A percentile compares a stretch with the other conserved stretches of the same genome.
Evolutionary conservation across 2,113 vertebrate genomes (phyloP).

Genomic region (Poeciliopsis turrubarensis): DNA sequence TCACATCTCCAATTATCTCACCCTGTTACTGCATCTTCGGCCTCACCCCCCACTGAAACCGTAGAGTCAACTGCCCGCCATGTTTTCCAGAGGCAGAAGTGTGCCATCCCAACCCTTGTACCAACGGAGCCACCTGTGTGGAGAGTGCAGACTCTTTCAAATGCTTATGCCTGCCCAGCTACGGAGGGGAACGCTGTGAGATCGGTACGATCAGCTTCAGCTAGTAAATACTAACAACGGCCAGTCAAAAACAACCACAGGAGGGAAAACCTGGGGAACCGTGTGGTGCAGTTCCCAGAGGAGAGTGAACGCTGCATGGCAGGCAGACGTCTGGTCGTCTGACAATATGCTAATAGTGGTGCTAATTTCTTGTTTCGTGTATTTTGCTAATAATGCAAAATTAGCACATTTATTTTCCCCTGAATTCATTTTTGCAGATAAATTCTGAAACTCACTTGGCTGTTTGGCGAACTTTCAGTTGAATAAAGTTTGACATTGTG

Average conservation of each 20-base stretch:
- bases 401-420: too few species aligned
- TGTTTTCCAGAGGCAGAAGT: constrained; percentile 97
- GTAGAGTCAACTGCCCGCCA: constrained; percentile 59
- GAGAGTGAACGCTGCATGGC: background rate
- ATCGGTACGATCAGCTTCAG: constrained; percentile 95
- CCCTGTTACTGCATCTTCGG: background rate
- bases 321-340: too few species aligned
- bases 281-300: background rate
- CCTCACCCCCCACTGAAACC: constrained; percentile 24
- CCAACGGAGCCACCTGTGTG: constrained; percentile 97
- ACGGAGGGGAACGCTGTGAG: constrained; percentile 95
- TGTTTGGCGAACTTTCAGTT: too few species aligned
- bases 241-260: constrained; percentile 65
- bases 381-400: too few species aligned
- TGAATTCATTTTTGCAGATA: too few species aligned
- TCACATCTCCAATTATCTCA: constrained; percentile 50
- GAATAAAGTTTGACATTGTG: too few species aligned
- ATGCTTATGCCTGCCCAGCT: constrained; percentile 99
- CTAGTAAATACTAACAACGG: constrained; percentile 88
- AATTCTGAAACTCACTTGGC: too few species aligned
- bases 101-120: constrained; percentile 94
- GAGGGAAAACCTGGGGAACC: constrained; percentile 1
- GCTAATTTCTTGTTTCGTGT: too few species aligned
- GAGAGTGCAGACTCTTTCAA: constrained; percentile 92
- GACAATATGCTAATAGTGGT: too few species aligned